Evolutionary conservation across 1,140 invertebrate genomes (phyloP), one percentile per base, ranked within the genome.

Genomic region (Helicoverpa zea): DNA sequence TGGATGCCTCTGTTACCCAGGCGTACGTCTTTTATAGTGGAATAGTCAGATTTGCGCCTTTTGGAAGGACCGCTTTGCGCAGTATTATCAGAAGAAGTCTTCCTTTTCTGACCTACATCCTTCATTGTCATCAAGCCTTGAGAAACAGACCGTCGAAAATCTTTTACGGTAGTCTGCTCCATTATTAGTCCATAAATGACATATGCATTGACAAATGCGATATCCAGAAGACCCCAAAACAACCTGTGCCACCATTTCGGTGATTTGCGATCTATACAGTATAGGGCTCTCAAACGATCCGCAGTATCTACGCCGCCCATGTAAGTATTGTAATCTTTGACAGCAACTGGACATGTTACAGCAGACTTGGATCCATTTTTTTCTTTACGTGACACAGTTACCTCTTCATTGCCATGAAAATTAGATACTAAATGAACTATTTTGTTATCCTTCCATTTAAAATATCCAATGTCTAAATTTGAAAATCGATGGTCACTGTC

Each of bases 171-270:
- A 18, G 73, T 87, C 35, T 86, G 56, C 86, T 87, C 43, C 80
- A 86, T 84, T 86, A 86, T 83, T 35, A 86, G 86, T 84, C 83
- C 81, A 84, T 86, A 68, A 83, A 86, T 83, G 77, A 87, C 83
- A 23, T 23, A 87, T 82, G 83, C 64, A 86, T 87, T 86, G 74
- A 86, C 84, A 82, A 89, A 89, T 83, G 23, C 23, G 23, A 23
- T 23, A 23, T 23, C 23, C 23, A 23, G 23, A 23, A 23, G 78
- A 84, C 88, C 85, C 84, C 88, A 92, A 85, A 92, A 91, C 72
- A 92, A 87, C 64, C 86, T 87, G 77, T 92, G 86, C 89, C 89
- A 92, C 90, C 91, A 92, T 84, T 91, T 90, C 74, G 86, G 84
- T 81, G 85, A 89, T 84, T 91, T 91, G 64, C 88, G 83, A 83